Base-by-base conservation (phyloP, 2,113 vertebrate genomes). In the Calidris pugnax region DNA sequence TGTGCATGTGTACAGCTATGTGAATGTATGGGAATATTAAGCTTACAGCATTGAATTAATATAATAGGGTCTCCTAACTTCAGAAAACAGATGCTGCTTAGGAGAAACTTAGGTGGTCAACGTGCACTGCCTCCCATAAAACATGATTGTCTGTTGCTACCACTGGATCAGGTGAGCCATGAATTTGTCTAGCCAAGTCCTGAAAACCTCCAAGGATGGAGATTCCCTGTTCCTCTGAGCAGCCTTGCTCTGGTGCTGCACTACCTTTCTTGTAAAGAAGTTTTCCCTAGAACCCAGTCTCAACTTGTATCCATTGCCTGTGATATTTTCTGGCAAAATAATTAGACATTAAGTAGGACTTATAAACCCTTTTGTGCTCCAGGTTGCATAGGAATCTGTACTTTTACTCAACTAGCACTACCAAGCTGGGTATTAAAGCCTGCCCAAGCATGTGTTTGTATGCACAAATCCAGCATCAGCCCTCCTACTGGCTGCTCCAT, bases 341-440 rank as follows among this genome's bases (percentile, higher is more conserved):
- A 47, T 63, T 67, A 69, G 22, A 43, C 2, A 10, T 53, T 33
- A 85, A 59, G 30, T 11, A 82, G 28, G 59, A 56, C 11, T 86
- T 60, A 5, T 11, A 79, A 92, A 94, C 48, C 5, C 6, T 89
- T 87, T 71, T 48, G 22, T 72, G 43, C 56, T 88, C 13, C 17
- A 67, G 30, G 9, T 53, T 81, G 35, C 37, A 37, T 12, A 64
- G 33, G 22, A 82, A 78, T 64, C 19, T 43, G 16, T 62, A 48
- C 45, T 83, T 66, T 35, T 67, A 43, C 27, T 35, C 20, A 64
- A 57, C 28, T 93, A 73, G 37, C 24, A 9, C n/a, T 57, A 47
- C 12, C 0, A 4, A 86, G n/a, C 37, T 0, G 0, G 17, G 24
- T 68, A 39, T 39, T 85, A 63, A 74, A 59, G 21, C 51, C 67